Conservation (phyloP, 1,140 invertebrate genomes). For the Platorchestia sp. region DNA sequence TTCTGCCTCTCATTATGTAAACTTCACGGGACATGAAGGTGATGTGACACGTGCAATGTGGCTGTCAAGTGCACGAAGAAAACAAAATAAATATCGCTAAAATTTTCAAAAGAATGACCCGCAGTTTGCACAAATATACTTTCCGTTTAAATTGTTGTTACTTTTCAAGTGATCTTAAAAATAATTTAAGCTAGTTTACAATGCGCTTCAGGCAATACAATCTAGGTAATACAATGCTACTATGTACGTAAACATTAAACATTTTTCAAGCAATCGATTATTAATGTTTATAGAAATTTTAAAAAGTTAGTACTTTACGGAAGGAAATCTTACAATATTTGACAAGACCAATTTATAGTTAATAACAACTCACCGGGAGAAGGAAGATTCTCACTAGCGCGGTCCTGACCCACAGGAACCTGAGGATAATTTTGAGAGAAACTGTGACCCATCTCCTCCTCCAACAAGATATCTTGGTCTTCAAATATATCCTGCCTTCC, state of each 20-base stretch:
- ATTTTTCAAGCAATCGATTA: neutral
- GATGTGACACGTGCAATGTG: neutral
- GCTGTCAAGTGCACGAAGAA: neutral
- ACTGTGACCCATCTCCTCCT: conserved; percentile 38
- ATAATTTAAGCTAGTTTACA: neutral
- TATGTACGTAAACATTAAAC: no score
- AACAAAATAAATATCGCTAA: neutral
- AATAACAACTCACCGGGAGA: neutral
- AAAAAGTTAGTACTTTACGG: neutral
- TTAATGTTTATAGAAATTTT: neutral
- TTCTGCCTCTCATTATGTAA: neutral
- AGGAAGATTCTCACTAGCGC: conserved; percentile 25
- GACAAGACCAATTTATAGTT: conserved; percentile 61
- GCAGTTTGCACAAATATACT: neutral
- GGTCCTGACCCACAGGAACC: conserved; percentile 2
- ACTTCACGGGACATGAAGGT: neutral
- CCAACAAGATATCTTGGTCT: conserved; percentile 16
- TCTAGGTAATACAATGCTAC: neutral
- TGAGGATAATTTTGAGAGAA: conserved; percentile 38
- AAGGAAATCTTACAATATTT: neutral
- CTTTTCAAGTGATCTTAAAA: neutral
- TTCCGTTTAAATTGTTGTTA: neutral
- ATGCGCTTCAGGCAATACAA: neutral
- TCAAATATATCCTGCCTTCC: conserved; percentile 45
- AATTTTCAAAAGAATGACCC: neutral